phyloP scores from a whole-genome alignment of 1,140 invertebrate genomes.

The Adelges cooleyi region DNA sequence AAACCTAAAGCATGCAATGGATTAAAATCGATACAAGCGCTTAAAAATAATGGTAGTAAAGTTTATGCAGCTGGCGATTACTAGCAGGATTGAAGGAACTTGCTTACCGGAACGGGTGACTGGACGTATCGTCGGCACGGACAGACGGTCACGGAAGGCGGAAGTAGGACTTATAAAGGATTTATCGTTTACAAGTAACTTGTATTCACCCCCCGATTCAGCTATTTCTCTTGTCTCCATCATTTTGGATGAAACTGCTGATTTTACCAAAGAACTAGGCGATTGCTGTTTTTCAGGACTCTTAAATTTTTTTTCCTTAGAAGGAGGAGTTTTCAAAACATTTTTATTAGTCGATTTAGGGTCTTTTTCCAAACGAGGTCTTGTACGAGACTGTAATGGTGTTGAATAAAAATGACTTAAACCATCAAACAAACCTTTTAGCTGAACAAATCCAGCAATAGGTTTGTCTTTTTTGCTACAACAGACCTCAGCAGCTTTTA shows the following conservation, averaged over 20 bases:
- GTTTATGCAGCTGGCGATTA: constrained; percentile 26
- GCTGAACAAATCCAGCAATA: constrained; percentile 46
- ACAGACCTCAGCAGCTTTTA: background rate
- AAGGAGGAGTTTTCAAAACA: background rate
- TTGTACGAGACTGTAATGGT: constrained; percentile 44
- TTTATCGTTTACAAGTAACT: background rate
- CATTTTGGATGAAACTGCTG: constrained; percentile 46
- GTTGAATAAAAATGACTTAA: constrained; percentile 71
- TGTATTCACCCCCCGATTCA: constrained; percentile 31
- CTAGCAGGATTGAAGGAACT: constrained; percentile 26
- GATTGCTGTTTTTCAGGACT: constrained; percentile 1
- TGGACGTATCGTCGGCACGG: constrained; percentile 25
- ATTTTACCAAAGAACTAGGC: constrained; percentile 52
- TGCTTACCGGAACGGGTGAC: constrained; percentile 28
- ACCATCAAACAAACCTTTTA: constrained; percentile 69
- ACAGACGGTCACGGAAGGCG: constrained; percentile 27
- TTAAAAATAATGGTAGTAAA: constrained; percentile 25
- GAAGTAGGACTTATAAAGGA: constrained; percentile 18
- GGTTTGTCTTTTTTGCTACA: constrained; percentile 17
- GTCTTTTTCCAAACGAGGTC: constrained; percentile 9
- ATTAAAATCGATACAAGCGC: constrained; percentile 22
- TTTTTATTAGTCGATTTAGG: background rate
- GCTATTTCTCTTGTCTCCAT: constrained; percentile 44
- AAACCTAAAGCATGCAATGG: constrained; percentile 21
- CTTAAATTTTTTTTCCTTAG: background rate